Conservation (phyloP, 2,113 vertebrate species). For the Varanus salvator region DNA sequence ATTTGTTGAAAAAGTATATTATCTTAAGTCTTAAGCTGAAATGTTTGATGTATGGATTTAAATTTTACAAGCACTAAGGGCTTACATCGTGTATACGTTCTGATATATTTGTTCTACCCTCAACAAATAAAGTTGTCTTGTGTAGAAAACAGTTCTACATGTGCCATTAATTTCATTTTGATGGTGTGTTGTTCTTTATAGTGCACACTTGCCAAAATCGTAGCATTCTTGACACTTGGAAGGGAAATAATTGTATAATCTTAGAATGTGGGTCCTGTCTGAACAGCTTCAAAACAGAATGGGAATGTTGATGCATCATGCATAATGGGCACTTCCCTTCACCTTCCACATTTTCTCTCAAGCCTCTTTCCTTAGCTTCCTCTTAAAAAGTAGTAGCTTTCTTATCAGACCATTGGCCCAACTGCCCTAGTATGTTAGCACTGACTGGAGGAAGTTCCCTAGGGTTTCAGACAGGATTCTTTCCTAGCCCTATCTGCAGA, state of each 20-base stretch:
- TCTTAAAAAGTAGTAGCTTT: too few relatives aligned
- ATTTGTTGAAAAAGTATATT: slow-evolving; percentile 12
- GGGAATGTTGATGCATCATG: background rate
- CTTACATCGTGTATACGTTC: slow-evolving; percentile 62
- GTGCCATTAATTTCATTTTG: slow-evolving; percentile 38
- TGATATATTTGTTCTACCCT: slow-evolving; percentile 62
- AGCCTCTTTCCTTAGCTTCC: background rate
- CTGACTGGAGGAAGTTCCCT: too few relatives aligned
- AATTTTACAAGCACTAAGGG: slow-evolving; percentile 65
- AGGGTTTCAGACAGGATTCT: too few relatives aligned
- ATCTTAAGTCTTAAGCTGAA: slow-evolving; percentile 28
- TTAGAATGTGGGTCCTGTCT: background rate
- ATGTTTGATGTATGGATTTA: slow-evolving; percentile 48
- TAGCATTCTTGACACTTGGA: background rate
- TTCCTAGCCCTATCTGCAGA: too few relatives aligned
- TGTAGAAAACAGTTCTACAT: slow-evolving; percentile 50
- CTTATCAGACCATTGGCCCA: too few relatives aligned
- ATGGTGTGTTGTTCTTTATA: slow-evolving; percentile 4
- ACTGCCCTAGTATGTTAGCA: too few relatives aligned
- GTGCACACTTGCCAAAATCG: background rate
- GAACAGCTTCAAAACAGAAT: background rate
- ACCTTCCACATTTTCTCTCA: background rate
- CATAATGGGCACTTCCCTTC: background rate
- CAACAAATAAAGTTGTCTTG: slow-evolving; percentile 70
- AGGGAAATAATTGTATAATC: background rate